Base-by-base conservation (phyloP, 1,140 invertebrate genomes). In the Microplitis demolitor region DNA sequence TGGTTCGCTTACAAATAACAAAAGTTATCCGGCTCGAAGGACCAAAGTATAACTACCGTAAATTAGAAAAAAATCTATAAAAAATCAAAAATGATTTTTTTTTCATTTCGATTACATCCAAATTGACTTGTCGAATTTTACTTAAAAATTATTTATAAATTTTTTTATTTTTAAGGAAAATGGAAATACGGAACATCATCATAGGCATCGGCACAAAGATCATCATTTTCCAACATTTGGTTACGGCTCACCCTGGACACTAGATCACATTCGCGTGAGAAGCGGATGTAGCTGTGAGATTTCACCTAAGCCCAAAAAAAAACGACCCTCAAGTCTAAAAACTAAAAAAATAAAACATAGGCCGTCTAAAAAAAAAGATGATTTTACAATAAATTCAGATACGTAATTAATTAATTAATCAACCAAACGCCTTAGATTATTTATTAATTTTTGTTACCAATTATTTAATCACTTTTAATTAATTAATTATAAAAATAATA, bases 241-340 rank as follows among this genome's bases (percentile, higher is more conserved):
- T 0, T 85, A 84, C 54, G 81, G 82, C 39, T 83, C 83, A 6
- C 80, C 82, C 16, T 95, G 93, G 91, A 91, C 91, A 66, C 87
- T 96, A 80, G 95, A 96, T 85, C 95, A 95, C 86, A 94, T 96
- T 74, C 88, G 88, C 77, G 90, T 96, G 54, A 89, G 95, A 70
- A 93, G 92, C 76, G 95, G 94, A 6, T 96, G 95, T 86, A 90
- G 92, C 74, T 96, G 95, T 84, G 91, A 93, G 82, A 89, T 95
- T 39, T 88, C 75, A 60, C 85, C 87, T 56, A 87, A 88, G 79
- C 81, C 82, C 35, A 87, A 84, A 77, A 85, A 84, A 73, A 86
- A 85, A 67, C 84, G 83, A 66, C 64, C 74, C 34, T 70, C 74
- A 16, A 72, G 71, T 14, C 75, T 75, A 56, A 85, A 84, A 64